Evolutionary conservation across 2,888 invertebrate genomes (phyloP).

Genomic region (Apodemia zela): DNA sequence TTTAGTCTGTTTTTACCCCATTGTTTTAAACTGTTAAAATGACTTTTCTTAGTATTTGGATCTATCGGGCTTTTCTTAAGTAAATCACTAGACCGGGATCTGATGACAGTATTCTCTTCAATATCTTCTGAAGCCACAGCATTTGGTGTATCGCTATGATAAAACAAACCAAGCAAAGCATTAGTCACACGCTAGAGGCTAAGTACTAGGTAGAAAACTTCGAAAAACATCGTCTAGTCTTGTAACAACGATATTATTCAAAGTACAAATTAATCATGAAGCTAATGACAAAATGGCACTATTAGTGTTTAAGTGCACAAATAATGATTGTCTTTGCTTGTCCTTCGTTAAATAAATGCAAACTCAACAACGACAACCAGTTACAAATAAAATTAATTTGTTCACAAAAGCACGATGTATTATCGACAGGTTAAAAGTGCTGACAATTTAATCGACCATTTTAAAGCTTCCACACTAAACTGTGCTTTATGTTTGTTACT

Average conservation of each 20-base stretch:
- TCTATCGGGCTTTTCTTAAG: constrained; percentile 85
- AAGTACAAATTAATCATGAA: constrained; percentile 69
- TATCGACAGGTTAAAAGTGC: constrained; percentile 71
- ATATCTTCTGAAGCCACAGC: constrained; percentile 76
- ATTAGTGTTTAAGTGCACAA: constrained; percentile 76
- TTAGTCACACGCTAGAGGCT: constrained; percentile 79
- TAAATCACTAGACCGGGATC: constrained; percentile 88
- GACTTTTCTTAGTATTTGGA: constrained; percentile 77
- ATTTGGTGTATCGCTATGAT: constrained; percentile 76
- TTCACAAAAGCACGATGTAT: constrained; percentile 74
- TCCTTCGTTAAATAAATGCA: constrained; percentile 36
- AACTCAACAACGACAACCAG: constrained; percentile 66
- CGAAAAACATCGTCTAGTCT: constrained; percentile 66
- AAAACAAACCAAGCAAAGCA: constrained; percentile 81
- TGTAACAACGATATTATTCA: constrained; percentile 62
- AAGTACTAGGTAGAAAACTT: constrained; percentile 58
- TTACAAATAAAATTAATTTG: constrained; percentile 60
- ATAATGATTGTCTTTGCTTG: constrained; percentile 62
- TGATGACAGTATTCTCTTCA: constrained; percentile 77
- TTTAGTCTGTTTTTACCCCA: constrained; percentile 91
- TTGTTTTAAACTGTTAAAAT: constrained; percentile 90
- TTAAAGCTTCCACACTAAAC: constrained; percentile 66
- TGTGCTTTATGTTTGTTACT: constrained; percentile 68
- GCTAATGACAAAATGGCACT: constrained; percentile 74
- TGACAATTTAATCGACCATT: constrained; percentile 54